Evolutionary conservation across 2,113 vertebrate species (phyloP), one percentile per base, ranked within the genome.

Genomic region (Panthera tigris): DNA sequence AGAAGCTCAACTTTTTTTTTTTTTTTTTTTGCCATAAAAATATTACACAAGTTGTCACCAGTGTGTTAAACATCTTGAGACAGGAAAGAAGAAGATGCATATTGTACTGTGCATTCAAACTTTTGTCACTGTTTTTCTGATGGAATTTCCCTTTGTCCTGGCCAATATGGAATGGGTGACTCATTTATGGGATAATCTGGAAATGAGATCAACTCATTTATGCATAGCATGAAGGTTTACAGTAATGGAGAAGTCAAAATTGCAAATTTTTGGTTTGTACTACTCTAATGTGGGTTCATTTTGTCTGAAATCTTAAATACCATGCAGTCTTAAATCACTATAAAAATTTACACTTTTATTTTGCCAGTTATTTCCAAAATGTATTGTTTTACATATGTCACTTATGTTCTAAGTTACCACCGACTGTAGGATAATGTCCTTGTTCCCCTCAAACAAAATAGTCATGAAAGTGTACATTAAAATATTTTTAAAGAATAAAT

Each of bases 401-500:
- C 36, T 94, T 97, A 89, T 61, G 86, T 95, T 97, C 29, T 95
- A 79, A 89, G 73, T 88, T 89, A 90, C 94, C 65, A 87, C 63
- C 91, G 55, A 71, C 57, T 80, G 9, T 92, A 89, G 66, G 95
- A 69, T 83, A 83, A 94, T 94, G 27, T 94, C 45, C 45, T 76
- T 91, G 66, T 96, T 97, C n/a, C 71, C 63, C 29, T 95, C 84
- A 36, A 78, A 68, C 33, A 55, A 95, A 84, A 84, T 61, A 68
- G n/a, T 89, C 36, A 68, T 84, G 29, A 68, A 95, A 91, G 79
- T 95, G 89, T 95, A 78, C 33, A 36, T 97, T 85, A 80, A 97
- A 91, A 87, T 91, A 65, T 97, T 95, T 94, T 96, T 95, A 73
- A 96, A 97, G 94, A 97, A 97, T 97, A 92, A 96, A 92, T 97